phyloP scores from a whole-genome alignment of 1,140 invertebrate genomes.

The Plectrocnemia conspersa region DNA sequence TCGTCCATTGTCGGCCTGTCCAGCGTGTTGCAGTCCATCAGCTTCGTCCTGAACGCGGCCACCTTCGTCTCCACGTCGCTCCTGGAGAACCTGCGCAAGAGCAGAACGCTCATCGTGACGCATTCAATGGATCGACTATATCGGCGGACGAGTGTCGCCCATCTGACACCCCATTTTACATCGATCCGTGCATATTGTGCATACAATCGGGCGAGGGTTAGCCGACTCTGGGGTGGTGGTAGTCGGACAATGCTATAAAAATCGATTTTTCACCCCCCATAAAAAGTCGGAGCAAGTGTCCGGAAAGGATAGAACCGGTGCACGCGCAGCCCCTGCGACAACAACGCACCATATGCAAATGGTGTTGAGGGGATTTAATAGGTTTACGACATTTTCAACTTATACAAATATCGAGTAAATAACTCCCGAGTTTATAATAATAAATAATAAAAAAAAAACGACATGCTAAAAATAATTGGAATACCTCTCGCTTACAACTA shows the following conservation, averaged over 20 bases:
- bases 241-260: neutral
- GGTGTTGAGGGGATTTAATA: too few species aligned
- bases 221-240: neutral
- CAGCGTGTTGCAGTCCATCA: conserved; percentile 60
- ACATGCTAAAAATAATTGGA: too few species aligned
- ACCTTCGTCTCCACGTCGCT: conserved; percentile 79
- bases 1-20: conserved; percentile 62
- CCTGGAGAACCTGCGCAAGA: conserved; percentile 62
- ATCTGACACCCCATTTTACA: neutral
- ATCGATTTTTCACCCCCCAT: conserved; percentile 39
- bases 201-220: neutral
- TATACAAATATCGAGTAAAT: too few species aligned
- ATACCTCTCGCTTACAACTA: too few species aligned
- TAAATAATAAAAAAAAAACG: too few species aligned
- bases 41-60: conserved; percentile 71
- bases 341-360: too few species aligned
- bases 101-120: conserved; percentile 24
- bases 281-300: conserved; percentile 20
- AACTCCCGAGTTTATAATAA: too few species aligned
- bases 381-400: too few species aligned
- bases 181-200: conserved; percentile 6
- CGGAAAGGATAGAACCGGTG: conserved; percentile 19
- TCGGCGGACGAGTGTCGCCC: neutral
- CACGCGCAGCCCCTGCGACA: conserved; percentile 13
- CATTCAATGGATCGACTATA: neutral